Percentiles rank a stretch among this genome's conserved stretches.
These are phyloP conservation scores for Cinclus mexicanus DNA, from an alignment of 2,113 vertebrate species.

Conservation along the genomic window DNA sequence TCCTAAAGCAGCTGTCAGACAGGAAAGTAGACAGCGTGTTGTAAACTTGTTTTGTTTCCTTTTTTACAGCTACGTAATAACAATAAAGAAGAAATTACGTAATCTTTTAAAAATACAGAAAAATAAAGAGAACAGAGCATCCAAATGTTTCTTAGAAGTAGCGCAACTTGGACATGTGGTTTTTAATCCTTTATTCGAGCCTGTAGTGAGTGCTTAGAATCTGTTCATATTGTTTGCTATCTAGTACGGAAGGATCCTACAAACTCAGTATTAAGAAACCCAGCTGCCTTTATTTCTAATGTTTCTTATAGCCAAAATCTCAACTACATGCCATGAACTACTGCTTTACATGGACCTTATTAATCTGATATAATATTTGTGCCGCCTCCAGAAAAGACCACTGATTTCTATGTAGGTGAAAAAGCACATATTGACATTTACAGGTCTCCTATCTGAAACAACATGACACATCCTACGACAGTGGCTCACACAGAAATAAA, in stretches of 20 bases:
- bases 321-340: neutral
- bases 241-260: neutral
- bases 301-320: neutral
- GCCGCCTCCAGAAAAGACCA: neutral
- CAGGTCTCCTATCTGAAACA: neutral
- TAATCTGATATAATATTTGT: neutral
- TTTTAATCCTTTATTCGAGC: neutral
- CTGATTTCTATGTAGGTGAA: neutral
- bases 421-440: neutral
- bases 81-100: conserved; percentile 4
- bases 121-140: neutral
- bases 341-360: neutral
- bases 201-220: neutral
- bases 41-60: neutral
- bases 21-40: neutral
- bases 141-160: conserved; percentile 28
- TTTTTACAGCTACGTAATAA: neutral
- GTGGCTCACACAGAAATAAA: neutral
- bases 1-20: neutral
- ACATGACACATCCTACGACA: accelerated
- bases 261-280: neutral
- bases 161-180: neutral
- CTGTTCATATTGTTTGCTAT: neutral
- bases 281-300: neutral
- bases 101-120: neutral